A percentile compares a stretch with the other conserved stretches of the same genome.
phyloP scores from a whole-genome alignment of 2,113 vertebrate genomes.

The Nerophis ophidion region DNA sequence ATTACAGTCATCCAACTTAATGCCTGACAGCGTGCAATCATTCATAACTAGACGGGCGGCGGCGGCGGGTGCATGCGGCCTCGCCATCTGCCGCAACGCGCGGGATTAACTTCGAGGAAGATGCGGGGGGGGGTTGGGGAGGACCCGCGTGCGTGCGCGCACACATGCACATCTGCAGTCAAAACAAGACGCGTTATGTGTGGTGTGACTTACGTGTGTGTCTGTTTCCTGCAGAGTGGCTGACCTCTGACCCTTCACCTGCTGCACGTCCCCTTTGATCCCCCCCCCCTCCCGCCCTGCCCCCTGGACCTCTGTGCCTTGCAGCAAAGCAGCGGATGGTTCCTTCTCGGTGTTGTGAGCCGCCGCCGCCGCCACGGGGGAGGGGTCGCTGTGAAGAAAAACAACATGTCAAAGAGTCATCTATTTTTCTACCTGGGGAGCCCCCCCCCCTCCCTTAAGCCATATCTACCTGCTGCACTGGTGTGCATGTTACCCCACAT shows the following conservation, averaged over 20 bases:
- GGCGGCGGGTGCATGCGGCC: constrained; percentile 17
- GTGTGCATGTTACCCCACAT: constrained; percentile 1
- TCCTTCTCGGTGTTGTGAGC: no score
- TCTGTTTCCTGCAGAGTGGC: not conserved
- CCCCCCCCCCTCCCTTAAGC: no score
- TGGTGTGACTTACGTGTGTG: not conserved
- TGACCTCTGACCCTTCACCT: constrained; percentile 2
- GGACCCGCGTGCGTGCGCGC: no score
- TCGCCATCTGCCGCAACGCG: constrained; percentile 58
- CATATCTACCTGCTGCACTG: no score
- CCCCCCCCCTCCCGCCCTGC: no score
- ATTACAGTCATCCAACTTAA: constrained; percentile 75
- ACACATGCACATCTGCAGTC: not conserved
- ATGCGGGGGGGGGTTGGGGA: constrained; percentile 31
- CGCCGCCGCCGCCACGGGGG: no score
- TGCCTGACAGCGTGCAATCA: constrained; percentile 65
- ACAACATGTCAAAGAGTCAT: no score
- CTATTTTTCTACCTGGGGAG: no score
- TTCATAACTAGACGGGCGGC: constrained; percentile 68
- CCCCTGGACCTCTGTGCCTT: constrained; percentile 6
- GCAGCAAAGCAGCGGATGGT: not conserved
- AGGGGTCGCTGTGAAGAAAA: no score
- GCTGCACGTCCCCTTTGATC: not conserved
- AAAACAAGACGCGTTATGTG: not conserved
- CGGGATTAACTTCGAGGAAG: constrained; percentile 68